Evolutionary conservation across 2,113 vertebrate genomes (phyloP), one percentile per base, ranked within the genome.

Genomic region (Mormoops blainvillei): DNA sequence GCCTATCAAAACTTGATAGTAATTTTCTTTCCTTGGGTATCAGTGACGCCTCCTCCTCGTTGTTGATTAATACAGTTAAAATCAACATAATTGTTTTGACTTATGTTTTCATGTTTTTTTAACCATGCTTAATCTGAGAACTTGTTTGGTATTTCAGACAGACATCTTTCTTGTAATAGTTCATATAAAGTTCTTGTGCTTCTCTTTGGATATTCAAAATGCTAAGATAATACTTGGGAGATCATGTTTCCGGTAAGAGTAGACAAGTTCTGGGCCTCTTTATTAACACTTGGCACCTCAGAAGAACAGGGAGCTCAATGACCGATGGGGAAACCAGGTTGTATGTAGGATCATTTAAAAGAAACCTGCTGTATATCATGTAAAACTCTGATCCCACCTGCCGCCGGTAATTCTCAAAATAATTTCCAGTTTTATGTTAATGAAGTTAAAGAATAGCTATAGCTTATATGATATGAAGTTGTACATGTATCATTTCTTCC

Each of bases 141-240:
- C 38, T 41, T 89, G n/a, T 67, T 93, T 74, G 33, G 45, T 52
- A 58, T 87, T 92, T 94, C 10, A 19, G 68, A 26, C 26, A 71
- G 38, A 43, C 18, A 24, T 84, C 7, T 48, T 67, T 91, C 22
- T 58, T 77, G 26, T 74, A 52, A 63, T 41, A 33, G 18, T 82
- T 93, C 58, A 58, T 38, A 54, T 82, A 65, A 90, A 67, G 54
- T 87, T 43, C 12, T 76, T 76, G 28, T 38, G 36, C 54, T 84
- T 83, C 83, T 87, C 52, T 95, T 94, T 91, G 84, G 63, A 86
- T 76, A 83, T 84, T 91, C 9, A 82, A 4, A 88, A 78, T 95
- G 36, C 63, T 80, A 65, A 58, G 16, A 18, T 45, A 89, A 33
- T 70, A 80, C 41, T 96, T 81, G 63, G 20, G n/a, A 92, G 61